Percentiles rank a stretch among this genome's conserved stretches.
phyloP scores from a whole-genome alignment of 35 echinoderm and acorn worm species.

The Apostichopus parvimensis region DNA sequence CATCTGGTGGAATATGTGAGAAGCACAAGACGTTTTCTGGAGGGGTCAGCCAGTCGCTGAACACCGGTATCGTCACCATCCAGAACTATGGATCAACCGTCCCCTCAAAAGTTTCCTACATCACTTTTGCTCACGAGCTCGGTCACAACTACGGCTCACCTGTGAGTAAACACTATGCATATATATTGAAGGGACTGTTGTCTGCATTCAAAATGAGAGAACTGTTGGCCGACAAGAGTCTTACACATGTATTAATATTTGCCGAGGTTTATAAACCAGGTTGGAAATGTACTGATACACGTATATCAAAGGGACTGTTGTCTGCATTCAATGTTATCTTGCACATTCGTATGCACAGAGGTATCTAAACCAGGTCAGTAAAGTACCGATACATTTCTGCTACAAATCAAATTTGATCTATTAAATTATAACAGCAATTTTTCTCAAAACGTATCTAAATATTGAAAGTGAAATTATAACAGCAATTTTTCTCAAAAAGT shows the following conservation, averaged over 20 bases:
- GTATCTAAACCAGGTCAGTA: too few species aligned
- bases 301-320: neutral
- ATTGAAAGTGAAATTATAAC: too few species aligned
- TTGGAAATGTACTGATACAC: too few species aligned
- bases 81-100: conserved; percentile 92
- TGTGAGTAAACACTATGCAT: conserved; percentile 47
- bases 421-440: too few species aligned
- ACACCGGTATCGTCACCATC: conserved; percentile 95
- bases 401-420: too few species aligned
- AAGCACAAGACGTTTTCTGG: conserved; percentile 56
- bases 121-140: conserved; percentile 96
- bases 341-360: too few species aligned
- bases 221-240: too few species aligned
- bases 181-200: neutral
- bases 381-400: too few species aligned
- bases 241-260: too few species aligned
- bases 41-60: conserved; percentile 76
- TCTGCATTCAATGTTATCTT: neutral
- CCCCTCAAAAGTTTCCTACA: conserved; percentile 86
- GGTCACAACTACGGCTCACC: conserved; percentile 99
- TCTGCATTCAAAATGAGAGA: neutral
- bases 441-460: too few species aligned
- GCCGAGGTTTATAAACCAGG: too few species aligned
- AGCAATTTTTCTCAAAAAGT: too few species aligned
- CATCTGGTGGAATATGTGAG: conserved; percentile 96